Evolutionary conservation across 2,888 invertebrate species (phyloP), one percentile per base, ranked within the genome.

Genomic region (Beris morrisii): DNA sequence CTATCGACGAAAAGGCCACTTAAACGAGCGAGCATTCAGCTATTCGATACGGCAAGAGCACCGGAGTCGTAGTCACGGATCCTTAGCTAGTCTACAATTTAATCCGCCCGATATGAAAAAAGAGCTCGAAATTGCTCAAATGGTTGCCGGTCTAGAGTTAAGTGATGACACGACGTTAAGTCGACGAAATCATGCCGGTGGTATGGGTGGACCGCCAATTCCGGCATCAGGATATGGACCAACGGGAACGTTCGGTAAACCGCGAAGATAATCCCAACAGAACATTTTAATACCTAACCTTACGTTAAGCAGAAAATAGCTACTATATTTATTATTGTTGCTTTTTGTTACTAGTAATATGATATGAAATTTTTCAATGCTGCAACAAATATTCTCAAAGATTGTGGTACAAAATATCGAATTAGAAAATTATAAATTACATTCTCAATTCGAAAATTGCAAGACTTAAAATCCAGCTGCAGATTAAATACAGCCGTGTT

Each of bases 1-100:
- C 70, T 95, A 95, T 77, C 84, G 92, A 73, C 90, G 93, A 76
- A 94, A 95, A 75, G 95, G 95, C 0, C 95, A 95, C 75, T 81
- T 95, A 71, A 95, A 95, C 80, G 95, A 95, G 79, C 84, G 95
- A 61, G 95, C 95, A 30, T 95, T 95, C 78, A 93, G 93, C 66
- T 95, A 95, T 82, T 95, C 95, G 73, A 95, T 95, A 76, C 84
- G 95, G 66, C 95, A 95, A 79, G 95, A 95, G 78, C 95, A 95
- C 78, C 86, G 95, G 71, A 94, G 94, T 78, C 85, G 95, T 69
- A 95, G 94, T 75, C 95, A 95, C 79, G 95, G 95, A 68, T 93
- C 93, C 68, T 83, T 95, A 78, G 93, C 95, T 69, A 95, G 94
- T 77, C 83, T 95, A 69, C 93, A 94, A 78, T 95, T 95, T 81